These are phyloP conservation scores for Teinopalpus imperialis DNA, from an alignment of 2,888 invertebrate species.

Conservation along the genomic window DNA sequence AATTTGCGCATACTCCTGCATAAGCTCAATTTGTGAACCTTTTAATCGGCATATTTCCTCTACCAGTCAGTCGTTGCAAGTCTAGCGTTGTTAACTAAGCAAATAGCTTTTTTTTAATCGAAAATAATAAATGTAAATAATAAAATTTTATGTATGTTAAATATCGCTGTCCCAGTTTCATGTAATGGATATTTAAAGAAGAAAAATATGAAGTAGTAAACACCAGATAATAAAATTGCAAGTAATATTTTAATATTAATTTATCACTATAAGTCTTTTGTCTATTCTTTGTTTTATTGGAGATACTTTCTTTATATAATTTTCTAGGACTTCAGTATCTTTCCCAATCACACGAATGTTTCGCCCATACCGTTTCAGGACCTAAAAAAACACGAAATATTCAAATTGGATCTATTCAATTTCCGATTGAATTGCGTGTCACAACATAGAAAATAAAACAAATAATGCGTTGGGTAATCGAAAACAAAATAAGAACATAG, in stretches of 20 bases:
- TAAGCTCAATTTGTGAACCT: no score
- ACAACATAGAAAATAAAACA: not conserved
- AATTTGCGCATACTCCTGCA: no score
- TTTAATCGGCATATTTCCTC: no score
- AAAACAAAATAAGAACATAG: not conserved
- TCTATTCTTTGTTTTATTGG: constrained; percentile 77
- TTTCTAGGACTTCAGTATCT: constrained; percentile 74
- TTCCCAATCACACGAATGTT: constrained; percentile 61
- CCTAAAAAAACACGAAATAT: constrained; percentile 46
- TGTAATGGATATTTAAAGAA: no score
- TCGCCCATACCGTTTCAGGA: constrained; percentile 60
- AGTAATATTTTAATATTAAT: constrained; percentile 31
- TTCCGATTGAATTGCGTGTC: not conserved
- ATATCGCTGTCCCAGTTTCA: no score
- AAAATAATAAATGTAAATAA: no score
- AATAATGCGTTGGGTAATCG: not conserved
- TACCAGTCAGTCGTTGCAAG: no score
- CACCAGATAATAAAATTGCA: not conserved
- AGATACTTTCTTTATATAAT: constrained; percentile 71
- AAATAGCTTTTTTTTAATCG: no score
- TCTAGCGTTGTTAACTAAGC: no score
- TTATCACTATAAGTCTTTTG: constrained; percentile 71
- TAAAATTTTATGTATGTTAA: no score
- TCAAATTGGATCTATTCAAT: constrained; percentile 5
- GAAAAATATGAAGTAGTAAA: no score